These are phyloP conservation scores for Elmis aenea DNA, from an alignment of 2,888 invertebrate genomes.

Conservation along the genomic window DNA sequence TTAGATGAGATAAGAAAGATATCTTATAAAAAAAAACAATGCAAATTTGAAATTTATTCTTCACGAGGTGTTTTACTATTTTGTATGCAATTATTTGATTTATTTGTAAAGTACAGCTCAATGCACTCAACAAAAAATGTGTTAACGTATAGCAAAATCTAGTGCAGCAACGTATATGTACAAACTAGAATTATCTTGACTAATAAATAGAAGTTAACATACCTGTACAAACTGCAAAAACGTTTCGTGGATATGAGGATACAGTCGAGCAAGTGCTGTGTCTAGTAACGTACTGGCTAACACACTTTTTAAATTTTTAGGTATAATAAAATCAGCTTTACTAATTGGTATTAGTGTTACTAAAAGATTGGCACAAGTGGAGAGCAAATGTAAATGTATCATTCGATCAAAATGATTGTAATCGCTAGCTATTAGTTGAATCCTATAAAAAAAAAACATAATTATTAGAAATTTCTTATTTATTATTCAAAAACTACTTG, in stretches of 20 bases:
- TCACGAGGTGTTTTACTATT: no score
- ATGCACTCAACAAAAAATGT: no score
- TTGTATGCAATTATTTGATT: no score
- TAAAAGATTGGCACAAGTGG: conserved; percentile 42
- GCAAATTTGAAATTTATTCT: no score
- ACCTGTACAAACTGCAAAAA: conserved; percentile 48
- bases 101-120: no score
- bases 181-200: conserved; percentile 8
- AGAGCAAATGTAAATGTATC: conserved; percentile 48
- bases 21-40: no score
- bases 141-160: neutral
- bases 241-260: conserved; percentile 44
- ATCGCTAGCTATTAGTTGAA: neutral
- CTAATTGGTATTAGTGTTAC: conserved; percentile 45
- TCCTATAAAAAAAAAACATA: neutral
- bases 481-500: no score
- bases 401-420: conserved; percentile 30
- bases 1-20: no score
- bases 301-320: conserved; percentile 46
- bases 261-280: conserved; percentile 46
- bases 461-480: no score
- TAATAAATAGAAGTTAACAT: conserved; percentile 23
- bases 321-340: conserved; percentile 43
- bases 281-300: conserved; percentile 46
- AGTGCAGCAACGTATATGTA: conserved; percentile 4